phyloP scores from a whole-genome alignment of 2,888 invertebrate species.

The Tanypteryx hageni region DNA sequence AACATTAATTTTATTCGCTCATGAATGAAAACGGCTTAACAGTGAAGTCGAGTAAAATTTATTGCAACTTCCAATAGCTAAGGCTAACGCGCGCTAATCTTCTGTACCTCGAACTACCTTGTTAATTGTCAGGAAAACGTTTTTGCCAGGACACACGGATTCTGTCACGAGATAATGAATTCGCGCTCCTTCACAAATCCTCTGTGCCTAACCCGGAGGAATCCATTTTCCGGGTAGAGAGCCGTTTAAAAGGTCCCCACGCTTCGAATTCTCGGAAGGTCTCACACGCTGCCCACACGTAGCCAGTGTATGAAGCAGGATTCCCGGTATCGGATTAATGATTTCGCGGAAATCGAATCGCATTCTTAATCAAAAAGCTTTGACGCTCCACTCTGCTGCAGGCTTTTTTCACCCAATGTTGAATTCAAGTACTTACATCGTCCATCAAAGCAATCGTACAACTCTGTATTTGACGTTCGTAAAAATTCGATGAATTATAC shows the following conservation, averaged over 20 bases:
- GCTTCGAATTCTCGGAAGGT: neutral
- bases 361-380: no score
- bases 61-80: neutral
- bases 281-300: neutral
- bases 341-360: no score
- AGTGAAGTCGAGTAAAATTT: neutral
- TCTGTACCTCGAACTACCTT: neutral
- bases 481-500: no score
- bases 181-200: neutral
- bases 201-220: neutral
- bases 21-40: no score
- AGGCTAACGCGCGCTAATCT: neutral
- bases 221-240: neutral
- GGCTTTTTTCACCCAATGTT: no score
- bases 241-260: neutral
- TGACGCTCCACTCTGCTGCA: no score
- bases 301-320: no score
- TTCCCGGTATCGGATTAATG: no score
- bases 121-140: neutral
- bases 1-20: no score
- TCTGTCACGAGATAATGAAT: constrained; percentile 19
- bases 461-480: no score
- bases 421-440: no score
- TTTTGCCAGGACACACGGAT: neutral
- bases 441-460: no score